Percentiles rank a stretch among this genome's conserved stretches.
Conservation (phyloP, 30 jellyfish, hydroid and myxozoan genomes). For the Pelagia noctiluca region DNA sequence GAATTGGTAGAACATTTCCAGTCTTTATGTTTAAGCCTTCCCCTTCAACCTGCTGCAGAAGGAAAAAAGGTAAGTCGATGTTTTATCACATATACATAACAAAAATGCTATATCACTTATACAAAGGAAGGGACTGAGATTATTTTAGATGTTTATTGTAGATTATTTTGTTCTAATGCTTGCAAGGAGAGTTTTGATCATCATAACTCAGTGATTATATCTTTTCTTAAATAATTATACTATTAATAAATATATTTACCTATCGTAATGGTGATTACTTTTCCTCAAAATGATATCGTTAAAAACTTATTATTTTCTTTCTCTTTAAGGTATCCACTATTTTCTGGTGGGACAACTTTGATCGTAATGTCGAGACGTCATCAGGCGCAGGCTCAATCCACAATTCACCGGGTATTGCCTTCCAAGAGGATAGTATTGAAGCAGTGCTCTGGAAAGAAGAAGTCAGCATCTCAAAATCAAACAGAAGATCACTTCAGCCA, state of each 20-base stretch:
- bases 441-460: background rate
- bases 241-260: too few species aligned
- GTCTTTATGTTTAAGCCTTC: background rate
- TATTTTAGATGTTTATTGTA: too few species aligned
- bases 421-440: background rate
- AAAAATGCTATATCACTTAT: too few species aligned
- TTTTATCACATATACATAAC: too few species aligned
- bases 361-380: background rate
- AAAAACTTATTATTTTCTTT: background rate
- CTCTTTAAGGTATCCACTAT: background rate
- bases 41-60: background rate
- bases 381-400: slow-evolving; percentile 1
- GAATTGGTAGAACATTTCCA: background rate
- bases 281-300: background rate
- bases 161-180: too few species aligned
- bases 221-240: too few species aligned
- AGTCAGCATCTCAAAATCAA: background rate
- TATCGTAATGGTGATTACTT: too few species aligned
- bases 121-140: too few species aligned
- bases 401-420: slow-evolving; percentile 7
- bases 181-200: too few species aligned
- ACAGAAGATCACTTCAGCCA: background rate
- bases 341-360: slow-evolving; percentile 20
- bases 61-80: too few species aligned
- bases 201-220: too few species aligned